Conservation (phyloP, 1,140 invertebrate species). For the Idris sp. region DNA sequence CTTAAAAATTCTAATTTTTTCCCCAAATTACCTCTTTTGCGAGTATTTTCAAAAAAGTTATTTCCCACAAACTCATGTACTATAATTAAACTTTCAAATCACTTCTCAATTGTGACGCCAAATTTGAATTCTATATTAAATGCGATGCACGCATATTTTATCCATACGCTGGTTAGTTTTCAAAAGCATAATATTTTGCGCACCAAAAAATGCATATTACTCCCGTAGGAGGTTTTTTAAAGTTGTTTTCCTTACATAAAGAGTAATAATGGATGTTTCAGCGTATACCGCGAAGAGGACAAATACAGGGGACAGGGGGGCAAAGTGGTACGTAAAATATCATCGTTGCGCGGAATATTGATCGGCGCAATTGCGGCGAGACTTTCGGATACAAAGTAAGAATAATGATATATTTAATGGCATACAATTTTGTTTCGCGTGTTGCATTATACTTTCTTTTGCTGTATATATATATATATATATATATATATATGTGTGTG, state of each 20-base stretch:
- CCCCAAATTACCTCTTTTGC: no score
- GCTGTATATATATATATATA: slow-evolving; percentile 39
- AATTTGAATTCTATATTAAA: no score
- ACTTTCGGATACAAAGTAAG: slow-evolving; percentile 59
- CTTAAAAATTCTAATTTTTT: no score
- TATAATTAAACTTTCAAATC: no score
- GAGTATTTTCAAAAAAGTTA: no score
- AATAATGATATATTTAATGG: slow-evolving; percentile 60
- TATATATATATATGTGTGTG: slow-evolving; percentile 35
- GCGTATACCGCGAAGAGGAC: slow-evolving; percentile 33
- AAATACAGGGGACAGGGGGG: slow-evolving; percentile 21
- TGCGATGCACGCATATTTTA: no score
- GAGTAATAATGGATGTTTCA: slow-evolving; percentile 54
- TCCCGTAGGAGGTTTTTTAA: slow-evolving; percentile 29
- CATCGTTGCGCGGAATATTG: slow-evolving; percentile 55
- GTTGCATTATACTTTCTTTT: slow-evolving; percentile 57
- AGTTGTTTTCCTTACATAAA: slow-evolving; percentile 50
- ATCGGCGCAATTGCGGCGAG: slow-evolving; percentile 54
- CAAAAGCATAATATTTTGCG: no score
- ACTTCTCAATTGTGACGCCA: no score
- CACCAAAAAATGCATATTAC: slow-evolving; percentile 22
- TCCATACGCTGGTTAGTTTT: no score
- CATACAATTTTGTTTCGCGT: slow-evolving; percentile 58
- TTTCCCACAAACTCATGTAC: no score
- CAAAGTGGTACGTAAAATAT: slow-evolving; percentile 56